Evolutionary conservation across 2,797 vertebrate genomes (phyloP).

Genomic region (Hypotaenidia okinawae): DNA sequence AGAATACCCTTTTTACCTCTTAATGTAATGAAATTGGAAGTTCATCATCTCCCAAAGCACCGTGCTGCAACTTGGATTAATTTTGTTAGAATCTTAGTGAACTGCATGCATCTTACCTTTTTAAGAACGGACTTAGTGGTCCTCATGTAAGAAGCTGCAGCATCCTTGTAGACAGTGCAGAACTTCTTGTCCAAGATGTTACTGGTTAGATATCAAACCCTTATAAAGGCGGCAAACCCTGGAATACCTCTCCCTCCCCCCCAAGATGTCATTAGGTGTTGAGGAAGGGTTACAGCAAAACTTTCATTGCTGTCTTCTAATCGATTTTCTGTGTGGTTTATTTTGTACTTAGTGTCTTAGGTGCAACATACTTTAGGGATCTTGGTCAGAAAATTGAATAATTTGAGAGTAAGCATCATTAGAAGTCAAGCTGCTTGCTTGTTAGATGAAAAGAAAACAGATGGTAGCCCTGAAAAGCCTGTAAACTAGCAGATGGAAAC

Average conservation of each 20-base stretch:
- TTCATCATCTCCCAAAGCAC: neutral
- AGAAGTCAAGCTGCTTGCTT: conserved; percentile 26
- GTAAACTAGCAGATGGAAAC: conserved; percentile 62
- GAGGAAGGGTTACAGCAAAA: neutral
- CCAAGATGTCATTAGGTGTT: neutral
- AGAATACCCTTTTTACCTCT: neutral
- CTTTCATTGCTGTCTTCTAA: neutral
- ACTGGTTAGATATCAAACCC: neutral
- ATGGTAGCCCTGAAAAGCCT: conserved; percentile 53
- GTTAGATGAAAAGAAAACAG: conserved; percentile 36
- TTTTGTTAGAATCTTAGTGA: neutral
- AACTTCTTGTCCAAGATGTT: neutral
- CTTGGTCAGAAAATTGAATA: neutral
- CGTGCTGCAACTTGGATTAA: neutral
- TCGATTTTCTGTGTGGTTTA: neutral
- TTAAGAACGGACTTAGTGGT: neutral
- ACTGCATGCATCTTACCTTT: neutral
- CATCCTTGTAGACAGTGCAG: neutral
- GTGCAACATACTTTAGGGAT: neutral
- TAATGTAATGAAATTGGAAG: neutral
- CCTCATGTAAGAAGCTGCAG: neutral
- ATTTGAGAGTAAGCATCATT: neutral
- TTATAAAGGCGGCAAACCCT: neutral
- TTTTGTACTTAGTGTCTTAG: neutral
- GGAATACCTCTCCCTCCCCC: neutral